Percentiles rank a stretch among this genome's conserved stretches.
Evolutionary conservation across 1,140 invertebrate genomes (phyloP).

Genomic region (Scaptomyza pallida): DNA sequence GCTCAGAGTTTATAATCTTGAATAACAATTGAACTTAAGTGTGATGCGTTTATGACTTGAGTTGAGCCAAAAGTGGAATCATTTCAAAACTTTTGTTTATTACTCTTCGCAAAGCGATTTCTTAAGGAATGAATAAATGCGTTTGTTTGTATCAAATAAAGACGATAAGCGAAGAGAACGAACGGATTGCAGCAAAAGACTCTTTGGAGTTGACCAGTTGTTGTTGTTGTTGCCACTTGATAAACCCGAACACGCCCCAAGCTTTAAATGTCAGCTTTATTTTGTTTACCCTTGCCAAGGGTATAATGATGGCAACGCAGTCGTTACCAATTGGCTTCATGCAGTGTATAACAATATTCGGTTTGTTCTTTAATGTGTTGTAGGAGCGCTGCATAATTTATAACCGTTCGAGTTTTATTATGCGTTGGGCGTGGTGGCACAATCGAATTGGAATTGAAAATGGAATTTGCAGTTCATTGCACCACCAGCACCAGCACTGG

Average conservation of each 20-base stretch:
- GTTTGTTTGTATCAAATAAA: neutral
- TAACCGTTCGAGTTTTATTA: constrained; percentile 46
- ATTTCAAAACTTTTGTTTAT: neutral
- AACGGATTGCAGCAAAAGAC: neutral
- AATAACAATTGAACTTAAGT: neutral
- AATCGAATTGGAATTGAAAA: constrained; percentile 48
- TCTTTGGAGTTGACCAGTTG: neutral
- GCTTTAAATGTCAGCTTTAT: constrained; percentile 43
- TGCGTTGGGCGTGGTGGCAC: constrained; percentile 13
- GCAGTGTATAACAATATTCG: neutral
- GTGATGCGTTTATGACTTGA: neutral
- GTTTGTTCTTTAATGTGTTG: constrained; percentile 6
- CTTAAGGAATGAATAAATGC: constrained; percentile 5
- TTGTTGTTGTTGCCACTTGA: constrained; percentile 21
- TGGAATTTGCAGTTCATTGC: constrained; percentile 66
- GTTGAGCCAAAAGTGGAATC: neutral
- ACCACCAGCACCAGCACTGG: constrained; percentile 20
- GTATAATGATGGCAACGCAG: neutral
- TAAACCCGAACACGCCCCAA: constrained; percentile 25
- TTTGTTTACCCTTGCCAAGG: neutral
- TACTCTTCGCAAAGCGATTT: neutral
- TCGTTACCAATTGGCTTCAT: neutral
- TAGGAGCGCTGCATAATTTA: constrained; percentile 53
- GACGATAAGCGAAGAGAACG: constrained; percentile 1
- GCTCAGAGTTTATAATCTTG: neutral